These are phyloP conservation scores for Champsocephalus gunnari DNA, from an alignment of 2,797 vertebrate genomes.

Conservation along the genomic window DNA sequence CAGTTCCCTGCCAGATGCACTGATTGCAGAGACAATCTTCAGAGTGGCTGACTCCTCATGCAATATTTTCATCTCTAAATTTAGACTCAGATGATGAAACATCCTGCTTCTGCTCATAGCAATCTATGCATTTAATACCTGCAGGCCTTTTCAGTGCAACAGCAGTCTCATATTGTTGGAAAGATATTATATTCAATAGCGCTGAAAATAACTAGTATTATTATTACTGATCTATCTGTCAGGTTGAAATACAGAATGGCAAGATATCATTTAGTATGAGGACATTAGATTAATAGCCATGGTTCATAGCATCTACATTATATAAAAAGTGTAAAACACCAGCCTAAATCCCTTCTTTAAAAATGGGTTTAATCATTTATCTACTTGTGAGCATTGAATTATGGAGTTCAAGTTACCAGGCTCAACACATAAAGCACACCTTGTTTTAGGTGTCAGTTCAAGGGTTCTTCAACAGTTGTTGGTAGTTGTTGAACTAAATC, in stretches of 20 bases:
- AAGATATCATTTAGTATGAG: neutral
- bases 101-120: neutral
- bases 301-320: neutral
- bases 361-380: neutral
- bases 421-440: neutral
- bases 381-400: neutral
- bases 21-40: conserved; percentile 37
- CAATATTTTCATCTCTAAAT: conserved; percentile 10
- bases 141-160: neutral
- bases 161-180: neutral
- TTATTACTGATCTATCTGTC: neutral
- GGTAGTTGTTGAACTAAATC: conserved; percentile 14
- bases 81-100: conserved; percentile 12
- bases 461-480: conserved; percentile 21
- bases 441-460: conserved; percentile 22
- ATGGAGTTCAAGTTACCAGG: neutral
- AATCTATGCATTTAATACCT: neutral
- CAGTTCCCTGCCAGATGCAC: conserved; percentile 19
- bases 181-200: neutral
- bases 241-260: neutral
- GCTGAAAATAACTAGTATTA: neutral
- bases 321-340: neutral
- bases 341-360: neutral
- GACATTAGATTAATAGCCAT: neutral
- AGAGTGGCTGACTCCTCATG: conserved; percentile 5